Base-by-base conservation (phyloP, 2,797 vertebrate species). In the Gephyroberyx darwinii region DNA sequence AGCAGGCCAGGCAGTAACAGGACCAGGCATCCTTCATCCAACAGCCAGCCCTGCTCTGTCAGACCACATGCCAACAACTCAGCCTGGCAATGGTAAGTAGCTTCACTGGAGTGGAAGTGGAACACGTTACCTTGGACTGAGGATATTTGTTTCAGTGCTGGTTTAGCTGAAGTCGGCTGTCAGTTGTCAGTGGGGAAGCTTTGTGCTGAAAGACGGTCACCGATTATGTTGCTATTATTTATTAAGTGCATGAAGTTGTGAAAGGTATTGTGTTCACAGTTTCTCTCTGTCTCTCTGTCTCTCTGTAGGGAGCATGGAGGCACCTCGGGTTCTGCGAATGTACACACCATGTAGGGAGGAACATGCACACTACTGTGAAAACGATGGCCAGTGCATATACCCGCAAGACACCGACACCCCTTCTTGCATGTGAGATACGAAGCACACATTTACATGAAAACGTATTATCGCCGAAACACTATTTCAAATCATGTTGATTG, bases 351-450 rank as follows among this genome's bases (percentile, higher is more conserved):
- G 93, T 7, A 65, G 47, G 22, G 55, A 14, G 0, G 57, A 89
- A 31, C 31, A 91, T 17, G n/a, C 48, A 2, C 4, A 16, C 0
- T 94, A 50, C 72, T 94, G 93, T 65, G 1, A 50, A 13, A 92
- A 93, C 2, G 90, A 68, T 1, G 89, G 93, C 13, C 14, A 54
- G 52, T 94, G 93, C 88, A 74, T 89, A 39, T 89, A 81, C 69
- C 86, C 88, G 4, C 84, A 90, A 54, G 92, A 93, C 72, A 85
- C 16, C 1, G 37, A 82, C 2, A 17, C 54, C 12, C 91, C 90
- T 2, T 88, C 12, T 12, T 94, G 93, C 92, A 85, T 78, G 93
- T 88, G 62, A 84, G 75, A 67, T 20, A 45, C 4, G 20, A 52
- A 37, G 22, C n/a, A 17, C 48, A 16, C 37, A 26, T 20, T 54